Evolutionary conservation across 2,113 vertebrate species (phyloP), one percentile per base, ranked within the genome.

Genomic region (Entosphenus tridentatus): DNA sequence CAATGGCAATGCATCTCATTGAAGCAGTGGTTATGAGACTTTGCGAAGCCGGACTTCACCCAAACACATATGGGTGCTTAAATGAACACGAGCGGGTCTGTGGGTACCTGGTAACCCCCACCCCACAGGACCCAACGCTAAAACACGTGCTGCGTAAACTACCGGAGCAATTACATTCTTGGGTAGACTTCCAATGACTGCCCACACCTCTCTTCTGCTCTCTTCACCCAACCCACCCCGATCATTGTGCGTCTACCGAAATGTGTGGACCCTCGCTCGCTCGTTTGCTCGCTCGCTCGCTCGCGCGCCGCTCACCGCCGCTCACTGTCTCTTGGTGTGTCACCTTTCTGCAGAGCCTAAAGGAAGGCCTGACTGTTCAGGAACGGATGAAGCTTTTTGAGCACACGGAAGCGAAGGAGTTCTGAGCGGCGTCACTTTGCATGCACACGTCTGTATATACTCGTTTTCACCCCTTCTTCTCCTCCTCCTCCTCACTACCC

Each of bases 301-400:
- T n/a, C 18, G 3, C 62, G 21, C 10, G 62, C 55, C 68, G 55
- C 68, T 55, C 17, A 39, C 17, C 18, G 9, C 62, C 39, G 39
- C 39, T 17, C 13, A 14, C 68, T 74, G 69, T 76, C 72, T 71
- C 74, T 17, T 72, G 11, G 11, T 56, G 56, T 7, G 56, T 72
- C 73, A 72, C 74, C 68, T 72, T 72, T 55, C 56, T 39, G 57
- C 82, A 95, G 89, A 98, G 92, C 82, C 86, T 96, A 76, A 96
- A 96, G 77, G 93, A 97, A 82, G 90, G 89, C 79, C 80, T 98
- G 75, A 95, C 87, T 1, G 87, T 96, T 77, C 90, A 95, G 78
- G 89, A 98, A 73, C 81, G 88, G 76, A 83, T 93, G 84, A 96
- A 95, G 83, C 87, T 96, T 76, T 98, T 96, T 76, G 89, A 98